Percentiles rank a stretch among this genome's conserved stretches.
These are phyloP conservation scores for Abramis brama DNA, from an alignment of 2,113 vertebrate genomes.

Conservation along the genomic window DNA sequence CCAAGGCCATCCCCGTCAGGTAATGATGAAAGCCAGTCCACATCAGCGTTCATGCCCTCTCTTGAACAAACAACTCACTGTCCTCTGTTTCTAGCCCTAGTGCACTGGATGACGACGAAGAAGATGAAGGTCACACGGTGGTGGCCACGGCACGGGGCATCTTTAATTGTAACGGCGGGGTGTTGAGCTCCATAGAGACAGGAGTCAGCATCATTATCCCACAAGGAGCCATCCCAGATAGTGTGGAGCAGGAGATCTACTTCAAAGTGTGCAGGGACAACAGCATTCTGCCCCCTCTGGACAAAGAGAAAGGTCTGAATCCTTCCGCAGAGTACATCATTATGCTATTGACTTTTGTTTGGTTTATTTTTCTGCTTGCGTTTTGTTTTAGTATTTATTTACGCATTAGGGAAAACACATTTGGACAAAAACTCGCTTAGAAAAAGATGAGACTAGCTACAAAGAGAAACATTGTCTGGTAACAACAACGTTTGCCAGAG, in stretches of 20 bases:
- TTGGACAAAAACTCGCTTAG: background rate
- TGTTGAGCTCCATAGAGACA: slow-evolving; percentile 97
- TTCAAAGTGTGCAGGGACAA: slow-evolving; percentile 99
- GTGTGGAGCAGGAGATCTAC: slow-evolving; percentile 98
- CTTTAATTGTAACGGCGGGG: slow-evolving; percentile 96
- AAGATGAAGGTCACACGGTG: slow-evolving; percentile 96
- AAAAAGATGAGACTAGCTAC: background rate
- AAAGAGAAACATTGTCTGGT: background rate
- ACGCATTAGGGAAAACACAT: background rate
- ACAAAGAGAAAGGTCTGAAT: slow-evolving; percentile 95
- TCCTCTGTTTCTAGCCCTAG: slow-evolving; percentile 78
- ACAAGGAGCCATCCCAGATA: slow-evolving; percentile 95
- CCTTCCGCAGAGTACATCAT: no score
- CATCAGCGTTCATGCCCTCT: background rate
- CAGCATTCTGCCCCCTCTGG: slow-evolving; percentile 96
- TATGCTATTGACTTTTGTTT: background rate
- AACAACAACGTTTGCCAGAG: background rate
- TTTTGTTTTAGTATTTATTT: background rate
- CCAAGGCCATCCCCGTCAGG: slow-evolving; percentile 96
- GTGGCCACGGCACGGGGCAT: slow-evolving; percentile 95
- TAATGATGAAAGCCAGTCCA: slow-evolving; percentile 54
- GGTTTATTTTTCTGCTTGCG: background rate
- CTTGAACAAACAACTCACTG: slow-evolving; percentile 40
- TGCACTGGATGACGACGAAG: slow-evolving; percentile 93
- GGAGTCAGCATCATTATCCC: slow-evolving; percentile 99